Evolutionary conservation across 2,113 vertebrate species (phyloP).

Genomic region (Epinephelus moara): DNA sequence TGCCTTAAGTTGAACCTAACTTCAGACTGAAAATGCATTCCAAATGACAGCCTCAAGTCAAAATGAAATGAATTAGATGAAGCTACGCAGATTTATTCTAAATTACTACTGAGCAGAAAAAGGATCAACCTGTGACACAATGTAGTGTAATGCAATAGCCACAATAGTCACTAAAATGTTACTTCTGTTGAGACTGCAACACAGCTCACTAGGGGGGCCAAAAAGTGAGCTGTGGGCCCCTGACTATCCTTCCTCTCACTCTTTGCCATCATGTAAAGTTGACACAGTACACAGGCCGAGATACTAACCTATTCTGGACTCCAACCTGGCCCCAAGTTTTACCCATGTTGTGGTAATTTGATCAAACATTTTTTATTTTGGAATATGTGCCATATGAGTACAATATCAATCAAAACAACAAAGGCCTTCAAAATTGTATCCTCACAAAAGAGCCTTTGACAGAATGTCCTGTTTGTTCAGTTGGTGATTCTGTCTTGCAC

Average conservation of each 20-base stretch:
- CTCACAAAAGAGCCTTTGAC: not conserved
- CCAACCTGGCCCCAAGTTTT: not conserved
- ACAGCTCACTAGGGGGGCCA: too few relatives aligned
- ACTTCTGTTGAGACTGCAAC: too few relatives aligned
- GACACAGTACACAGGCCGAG: not conserved
- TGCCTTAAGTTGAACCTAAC: not conserved
- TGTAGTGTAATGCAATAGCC: not conserved
- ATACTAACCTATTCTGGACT: not conserved
- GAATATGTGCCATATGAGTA: not conserved
- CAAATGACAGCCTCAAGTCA: not conserved
- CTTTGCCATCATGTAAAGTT: not conserved
- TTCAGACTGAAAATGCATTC: not conserved
- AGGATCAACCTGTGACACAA: not conserved
- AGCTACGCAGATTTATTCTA: too few relatives aligned
- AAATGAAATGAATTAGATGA: not conserved
- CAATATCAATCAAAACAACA: not conserved
- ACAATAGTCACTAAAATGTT: not conserved
- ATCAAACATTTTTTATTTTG: not conserved
- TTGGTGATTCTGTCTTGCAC: not conserved
- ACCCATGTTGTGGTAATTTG: not conserved
- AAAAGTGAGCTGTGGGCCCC: not conserved
- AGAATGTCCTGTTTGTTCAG: not conserved
- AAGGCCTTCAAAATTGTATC: not conserved
- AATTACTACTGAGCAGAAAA: too few relatives aligned
- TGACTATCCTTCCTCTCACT: not conserved